phyloP scores from a whole-genome alignment of 2,113 vertebrate species.

The pig (Sus scrofa) region T2T-Sscrofa CM000812.6:39756501-39757000 shows the following conservation, averaged over 20 bases:
- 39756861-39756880: conserved; percentile 55
- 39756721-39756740: conserved; percentile 67
- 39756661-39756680: conserved; percentile 54
- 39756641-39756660: conserved; percentile 70
- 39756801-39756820: background rate
- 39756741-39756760: background rate
- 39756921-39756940: conserved; percentile 92
- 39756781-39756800: background rate
- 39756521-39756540: conserved; percentile 59
- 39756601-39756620: conserved; percentile 38
- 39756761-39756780: background rate
- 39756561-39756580: conserved; percentile 19
- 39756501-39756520: conserved; percentile 44
- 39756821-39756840: conserved; percentile 33
- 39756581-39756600: conserved; percentile 26
- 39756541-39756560: conserved; percentile 52
- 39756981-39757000: conserved; percentile 70
- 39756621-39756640: conserved; percentile 39
- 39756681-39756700: conserved; percentile 61
- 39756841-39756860: conserved; percentile 30
- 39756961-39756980: conserved; percentile 79
- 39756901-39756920: conserved; percentile 79
- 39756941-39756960: conserved; percentile 88
- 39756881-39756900: conserved; percentile 73
- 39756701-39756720: conserved; percentile 74